Evolutionary conservation across 2,113 vertebrate species (phyloP), one percentile per base, ranked within the genome.

Genomic region (Pterocles orientalis): DNA sequence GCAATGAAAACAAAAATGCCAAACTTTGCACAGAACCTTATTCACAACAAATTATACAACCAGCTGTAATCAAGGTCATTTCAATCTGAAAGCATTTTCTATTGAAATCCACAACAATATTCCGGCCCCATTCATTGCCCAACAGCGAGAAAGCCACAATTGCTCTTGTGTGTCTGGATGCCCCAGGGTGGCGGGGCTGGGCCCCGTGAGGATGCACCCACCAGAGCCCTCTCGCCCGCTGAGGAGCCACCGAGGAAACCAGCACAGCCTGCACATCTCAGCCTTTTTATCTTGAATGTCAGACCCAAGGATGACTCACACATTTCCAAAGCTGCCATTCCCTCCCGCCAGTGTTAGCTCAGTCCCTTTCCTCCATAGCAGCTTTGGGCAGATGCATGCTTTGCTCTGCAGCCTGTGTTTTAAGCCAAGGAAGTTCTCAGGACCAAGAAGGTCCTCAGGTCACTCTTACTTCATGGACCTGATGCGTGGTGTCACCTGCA

Each of bases 61-160:
- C 47, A 33, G 62, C 65, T 77, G 33, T 69, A 94, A 91, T 68
- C 45, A 41, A 90, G 70, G 83, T 79, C 47, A 43, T 86, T 95
- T 53, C 83, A 76, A 79, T 91, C 73, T 41, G 77, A 68, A 84
- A 86, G 72, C 72, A 61, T 94, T 96, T 90, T 70, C 93, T 77
- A 39, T 89, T 85, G 86, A 95, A 95, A 95, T 89, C 60, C 53
- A 68, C 43, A 81, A 89, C 71, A 93, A 90, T 89, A 90, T 92
- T 91, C 56, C 41, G 48, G 51, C 84, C 83, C 39, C 0, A 6
- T 33, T 79, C 54, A 4, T 61, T 91, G 54, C 77, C 77, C 80
- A 84, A 54, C 58, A 73, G 65, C 0, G 1, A 82, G 60, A 61
- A 62, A 94, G 29, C 76, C 57, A 88, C 88, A 86, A 92, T 57